Percentiles rank a stretch among this genome's conserved stretches.
Evolutionary conservation across 2,888 invertebrate species (phyloP).

Genomic region (Cataglyphis altisquamis): DNA sequence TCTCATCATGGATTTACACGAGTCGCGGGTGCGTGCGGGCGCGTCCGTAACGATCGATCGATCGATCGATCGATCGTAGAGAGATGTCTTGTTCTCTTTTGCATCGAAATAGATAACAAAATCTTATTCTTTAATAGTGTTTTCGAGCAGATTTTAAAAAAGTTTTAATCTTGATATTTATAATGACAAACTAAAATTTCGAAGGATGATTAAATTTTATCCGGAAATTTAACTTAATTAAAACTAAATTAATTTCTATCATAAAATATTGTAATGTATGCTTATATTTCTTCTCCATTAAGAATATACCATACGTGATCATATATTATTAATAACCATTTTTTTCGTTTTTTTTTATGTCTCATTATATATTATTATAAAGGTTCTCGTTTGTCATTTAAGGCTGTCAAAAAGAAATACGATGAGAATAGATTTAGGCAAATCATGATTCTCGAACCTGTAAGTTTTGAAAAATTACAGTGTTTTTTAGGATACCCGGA

Average conservation of each 20-base stretch:
- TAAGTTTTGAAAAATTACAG: background rate
- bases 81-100: conserved; percentile 64
- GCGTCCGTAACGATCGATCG: conserved; percentile 66
- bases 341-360: background rate
- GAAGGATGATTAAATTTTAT: background rate
- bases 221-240: background rate
- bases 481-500: background rate
- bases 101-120: conserved; percentile 33
- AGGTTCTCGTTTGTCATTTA: background rate
- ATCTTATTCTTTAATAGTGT: background rate
- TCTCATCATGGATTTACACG: conserved; percentile 57
- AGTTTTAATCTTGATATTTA: background rate
- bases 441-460: background rate
- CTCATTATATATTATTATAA: background rate
- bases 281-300: background rate
- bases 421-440: conserved; percentile 4
- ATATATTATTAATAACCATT: background rate
- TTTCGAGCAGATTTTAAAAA: background rate
- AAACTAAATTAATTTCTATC: background rate
- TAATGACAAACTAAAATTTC: background rate
- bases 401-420: background rate
- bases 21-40: conserved; percentile 66
- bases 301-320: background rate
- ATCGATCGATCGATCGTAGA: conserved; percentile 73
- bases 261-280: background rate